Conservation (phyloP, 2,113 vertebrate genomes). For the Monarcha castaneiventris region DNA sequence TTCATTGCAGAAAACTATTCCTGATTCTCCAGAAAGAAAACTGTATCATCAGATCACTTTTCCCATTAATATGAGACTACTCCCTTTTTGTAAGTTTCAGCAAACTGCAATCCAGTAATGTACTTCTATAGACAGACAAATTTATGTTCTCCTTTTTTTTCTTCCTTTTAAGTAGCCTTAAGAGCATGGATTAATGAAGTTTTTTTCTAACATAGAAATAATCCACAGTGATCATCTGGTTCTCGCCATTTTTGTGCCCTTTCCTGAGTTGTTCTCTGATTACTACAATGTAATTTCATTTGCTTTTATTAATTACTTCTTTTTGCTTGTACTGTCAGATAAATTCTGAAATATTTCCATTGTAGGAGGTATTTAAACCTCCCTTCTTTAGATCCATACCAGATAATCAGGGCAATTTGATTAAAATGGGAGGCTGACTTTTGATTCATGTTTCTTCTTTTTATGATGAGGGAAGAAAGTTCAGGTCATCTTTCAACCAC, state of each 20-base stretch:
- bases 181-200: neutral
- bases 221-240: neutral
- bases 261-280: neutral
- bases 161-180: neutral
- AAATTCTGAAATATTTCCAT: slow-evolving; percentile 47
- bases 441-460: slow-evolving; percentile 11
- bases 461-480: neutral
- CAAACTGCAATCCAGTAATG: neutral
- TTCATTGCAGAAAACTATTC: neutral
- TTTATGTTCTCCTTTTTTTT: neutral
- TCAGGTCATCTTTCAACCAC: slow-evolving; percentile 1
- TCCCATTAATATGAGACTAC: neutral
- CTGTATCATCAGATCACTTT: neutral
- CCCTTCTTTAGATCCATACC: neutral
- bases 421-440: slow-evolving; percentile 6
- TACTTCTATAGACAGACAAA: neutral
- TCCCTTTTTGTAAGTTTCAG: neutral
- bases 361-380: slow-evolving; percentile 22
- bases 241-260: neutral
- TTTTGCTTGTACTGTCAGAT: slow-evolving; percentile 38
- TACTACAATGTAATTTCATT: slow-evolving; percentile 45
- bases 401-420: slow-evolving; percentile 4
- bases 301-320: slow-evolving; percentile 46
- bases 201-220: neutral
- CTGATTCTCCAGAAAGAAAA: neutral